Evolutionary conservation across 2,113 vertebrate genomes (phyloP), one percentile per base, ranked within the genome.

Genomic region (Halcyon senegalensis): DNA sequence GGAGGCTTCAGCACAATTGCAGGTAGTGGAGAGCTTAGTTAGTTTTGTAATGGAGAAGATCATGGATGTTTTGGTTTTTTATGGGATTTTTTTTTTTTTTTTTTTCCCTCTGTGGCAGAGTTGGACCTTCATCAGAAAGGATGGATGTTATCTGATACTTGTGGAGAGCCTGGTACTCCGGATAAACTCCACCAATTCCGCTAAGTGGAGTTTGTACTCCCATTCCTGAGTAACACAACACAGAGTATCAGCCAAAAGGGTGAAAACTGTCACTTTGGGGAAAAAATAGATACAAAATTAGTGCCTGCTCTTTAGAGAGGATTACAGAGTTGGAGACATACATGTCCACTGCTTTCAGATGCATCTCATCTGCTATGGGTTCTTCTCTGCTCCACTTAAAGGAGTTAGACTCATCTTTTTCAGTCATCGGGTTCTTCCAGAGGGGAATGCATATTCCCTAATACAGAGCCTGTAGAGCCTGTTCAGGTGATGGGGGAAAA

Each of bases 61-160:
- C 2, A 33, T 28, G 7, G 3, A 10, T 18, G 9, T 1, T 5
- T 25, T 50, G 44, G 18, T 53, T 1, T 2, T 2, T 7, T 20
- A 11, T 3, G 10, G 28, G 5, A 5, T 41, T 51, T 19, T 31
- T 11, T 4, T 7, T 16, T 31, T 2, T 37, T 23, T 9, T n/a
- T 31, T 27, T 50, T 59, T 7, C 9, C 4, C 24, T 24, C 8
- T 59, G 25, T 13, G 23, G 37, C 18, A 80, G 18, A 44, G 11
- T 10, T 79, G 35, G 55, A 50, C 9, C 9, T 72, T 67, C 10
- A 16, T 14, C 39, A 82, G 70, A 72, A 72, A 50, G 5, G 11
- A 56, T 8, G 19, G 23, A 16, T 43, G 6, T 48, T 48, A 59
- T 33, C 9, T 53, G 35, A 51, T 33, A 8, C 7, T 51, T 68